Conservation (phyloP, 2,888 invertebrate genomes). For the Drosophila mulleri region DNA sequence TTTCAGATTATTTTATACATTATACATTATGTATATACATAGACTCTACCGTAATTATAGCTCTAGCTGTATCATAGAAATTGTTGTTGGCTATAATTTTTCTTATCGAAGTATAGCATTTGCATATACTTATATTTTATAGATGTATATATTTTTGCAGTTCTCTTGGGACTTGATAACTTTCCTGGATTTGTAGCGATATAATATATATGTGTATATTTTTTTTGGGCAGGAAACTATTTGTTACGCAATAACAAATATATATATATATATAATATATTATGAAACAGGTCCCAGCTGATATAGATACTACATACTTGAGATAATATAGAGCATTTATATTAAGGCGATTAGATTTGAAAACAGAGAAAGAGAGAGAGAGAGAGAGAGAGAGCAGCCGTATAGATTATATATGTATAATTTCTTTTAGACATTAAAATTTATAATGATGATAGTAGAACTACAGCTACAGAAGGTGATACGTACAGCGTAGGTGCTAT, state of each 20-base stretch:
- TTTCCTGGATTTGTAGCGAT: too few relatives aligned
- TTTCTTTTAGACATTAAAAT: slow-evolving; percentile 22
- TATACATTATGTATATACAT: too few relatives aligned
- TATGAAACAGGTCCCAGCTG: slow-evolving; percentile 1
- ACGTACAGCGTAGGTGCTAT: not conserved
- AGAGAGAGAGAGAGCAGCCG: not conserved
- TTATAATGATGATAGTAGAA: slow-evolving; percentile 45
- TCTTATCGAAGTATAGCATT: not conserved
- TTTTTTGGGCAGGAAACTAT: too few relatives aligned
- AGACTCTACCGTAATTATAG: too few relatives aligned
- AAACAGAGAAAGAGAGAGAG: not conserved
- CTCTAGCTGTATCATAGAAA: too few relatives aligned
- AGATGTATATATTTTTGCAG: not conserved
- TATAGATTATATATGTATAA: slow-evolving; percentile 1
- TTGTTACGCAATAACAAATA: too few relatives aligned
- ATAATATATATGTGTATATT: too few relatives aligned
- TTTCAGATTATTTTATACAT: too few relatives aligned
- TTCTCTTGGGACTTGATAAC: not conserved
- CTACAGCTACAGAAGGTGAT: not conserved
- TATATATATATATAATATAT: too few relatives aligned
- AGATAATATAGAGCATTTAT: slow-evolving; percentile 5
- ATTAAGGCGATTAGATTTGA: slow-evolving; percentile 14
- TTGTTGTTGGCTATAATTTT: too few relatives aligned
- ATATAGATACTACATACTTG: slow-evolving; percentile 5
- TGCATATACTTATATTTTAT: not conserved